Evolutionary conservation across 2,113 vertebrate species (phyloP).

Genomic region (Camelus bactrianus): DNA sequence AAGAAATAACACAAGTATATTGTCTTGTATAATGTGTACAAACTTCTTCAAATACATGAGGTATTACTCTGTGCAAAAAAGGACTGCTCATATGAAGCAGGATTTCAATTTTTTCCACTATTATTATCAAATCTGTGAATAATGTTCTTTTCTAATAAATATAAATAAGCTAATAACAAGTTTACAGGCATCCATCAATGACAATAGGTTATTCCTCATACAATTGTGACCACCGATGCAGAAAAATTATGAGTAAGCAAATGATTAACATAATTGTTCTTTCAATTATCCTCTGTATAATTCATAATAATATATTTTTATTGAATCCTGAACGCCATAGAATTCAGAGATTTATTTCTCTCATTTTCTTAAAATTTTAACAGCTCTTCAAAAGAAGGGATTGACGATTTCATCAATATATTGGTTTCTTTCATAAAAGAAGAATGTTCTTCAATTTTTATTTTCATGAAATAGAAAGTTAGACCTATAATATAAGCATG

Average conservation of each 20-base stretch:
- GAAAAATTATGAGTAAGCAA: not conserved
- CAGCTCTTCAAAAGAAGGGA: not conserved
- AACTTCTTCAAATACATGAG: not conserved
- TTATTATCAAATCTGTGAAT: not conserved
- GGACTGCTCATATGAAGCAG: not conserved
- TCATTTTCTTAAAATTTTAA: not conserved
- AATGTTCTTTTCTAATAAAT: not conserved
- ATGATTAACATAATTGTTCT: not conserved
- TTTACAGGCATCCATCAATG: not conserved
- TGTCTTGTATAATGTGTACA: not conserved
- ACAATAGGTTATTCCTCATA: not conserved
- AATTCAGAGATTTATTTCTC: not conserved
- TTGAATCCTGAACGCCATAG: not conserved
- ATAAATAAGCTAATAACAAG: constrained; percentile 59
- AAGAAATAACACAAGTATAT: not conserved
- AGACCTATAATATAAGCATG: not conserved
- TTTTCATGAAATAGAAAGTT: not conserved
- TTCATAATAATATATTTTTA: not conserved
- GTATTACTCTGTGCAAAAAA: not conserved
- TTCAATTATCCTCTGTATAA: not conserved
- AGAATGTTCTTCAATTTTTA: not conserved
- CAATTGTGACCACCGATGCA: not conserved
- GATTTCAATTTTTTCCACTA: not conserved
- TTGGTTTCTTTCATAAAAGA: not conserved
- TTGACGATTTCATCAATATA: not conserved